These are phyloP conservation scores for Tyria jacobaeae DNA, from an alignment of 2,888 invertebrate species.

Conservation along the genomic window DNA sequence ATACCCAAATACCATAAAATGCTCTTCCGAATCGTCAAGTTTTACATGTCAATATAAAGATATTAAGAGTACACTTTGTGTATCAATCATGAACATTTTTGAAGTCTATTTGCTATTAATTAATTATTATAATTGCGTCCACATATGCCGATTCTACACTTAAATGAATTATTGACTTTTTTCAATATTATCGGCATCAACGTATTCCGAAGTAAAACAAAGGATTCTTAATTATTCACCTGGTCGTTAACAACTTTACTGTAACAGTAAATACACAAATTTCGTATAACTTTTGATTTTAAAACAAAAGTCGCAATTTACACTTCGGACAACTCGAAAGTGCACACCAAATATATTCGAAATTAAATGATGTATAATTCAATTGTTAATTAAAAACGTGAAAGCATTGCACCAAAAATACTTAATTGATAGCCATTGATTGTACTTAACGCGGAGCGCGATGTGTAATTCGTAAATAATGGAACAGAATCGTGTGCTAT, in stretches of 20 bases:
- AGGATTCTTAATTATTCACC: conserved; percentile 13
- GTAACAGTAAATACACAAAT: not conserved
- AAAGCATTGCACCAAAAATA: conserved; percentile 42
- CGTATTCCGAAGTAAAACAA: not conserved
- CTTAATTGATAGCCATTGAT: conserved; percentile 57
- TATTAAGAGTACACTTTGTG: too few relatives aligned
- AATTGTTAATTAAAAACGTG: conserved; percentile 52
- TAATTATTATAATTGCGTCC: not conserved
- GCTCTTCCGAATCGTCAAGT: too few relatives aligned
- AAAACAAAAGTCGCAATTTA: conserved; percentile 47
- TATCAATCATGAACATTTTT: not conserved
- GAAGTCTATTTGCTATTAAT: not conserved
- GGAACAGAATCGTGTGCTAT: conserved; percentile 33
- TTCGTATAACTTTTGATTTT: not conserved
- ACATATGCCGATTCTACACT: not conserved
- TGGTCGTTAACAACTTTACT: conserved; percentile 35
- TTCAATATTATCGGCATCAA: not conserved
- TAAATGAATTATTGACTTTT: not conserved
- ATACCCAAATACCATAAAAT: too few relatives aligned
- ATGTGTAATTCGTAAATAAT: conserved; percentile 54
- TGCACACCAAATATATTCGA: conserved; percentile 34
- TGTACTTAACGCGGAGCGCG: conserved; percentile 50
- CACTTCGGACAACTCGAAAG: conserved; percentile 42
- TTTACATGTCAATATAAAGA: too few relatives aligned
- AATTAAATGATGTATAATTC: conserved; percentile 54